Conservation (phyloP, 2,113 vertebrate species). For the Pomatostomus ruficeps region DNA sequence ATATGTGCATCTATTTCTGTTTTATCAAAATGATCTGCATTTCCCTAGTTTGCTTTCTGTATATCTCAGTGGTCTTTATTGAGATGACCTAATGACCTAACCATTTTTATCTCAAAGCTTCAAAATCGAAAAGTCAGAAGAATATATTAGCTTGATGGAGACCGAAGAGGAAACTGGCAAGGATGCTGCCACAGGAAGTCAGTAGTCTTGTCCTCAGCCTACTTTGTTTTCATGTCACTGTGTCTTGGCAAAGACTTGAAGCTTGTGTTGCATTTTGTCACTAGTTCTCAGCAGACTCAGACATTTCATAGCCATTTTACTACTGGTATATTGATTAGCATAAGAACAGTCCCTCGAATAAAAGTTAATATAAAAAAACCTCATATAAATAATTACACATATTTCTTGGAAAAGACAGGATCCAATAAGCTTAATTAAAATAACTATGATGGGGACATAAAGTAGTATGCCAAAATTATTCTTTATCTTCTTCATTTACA, state of each 20-base stretch:
- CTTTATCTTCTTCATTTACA: background rate
- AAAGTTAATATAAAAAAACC: background rate
- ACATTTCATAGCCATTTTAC: background rate
- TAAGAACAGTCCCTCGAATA: background rate
- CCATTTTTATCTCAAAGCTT: background rate
- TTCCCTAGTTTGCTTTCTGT: background rate
- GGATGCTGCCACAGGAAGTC: background rate
- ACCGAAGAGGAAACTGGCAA: background rate
- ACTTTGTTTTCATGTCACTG: background rate
- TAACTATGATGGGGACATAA: background rate
- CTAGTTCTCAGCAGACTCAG: background rate
- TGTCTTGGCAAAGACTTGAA: background rate
- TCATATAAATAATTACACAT: background rate
- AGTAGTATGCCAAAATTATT: background rate
- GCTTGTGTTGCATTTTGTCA: background rate
- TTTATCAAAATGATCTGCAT: background rate
- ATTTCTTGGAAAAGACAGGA: background rate
- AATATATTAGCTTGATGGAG: background rate
- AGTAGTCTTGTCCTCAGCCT: background rate
- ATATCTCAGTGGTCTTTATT: background rate
- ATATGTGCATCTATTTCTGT: background rate
- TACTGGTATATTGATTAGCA: background rate
- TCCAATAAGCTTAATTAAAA: background rate
- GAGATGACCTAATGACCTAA: background rate
- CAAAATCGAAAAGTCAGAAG: background rate